Conservation (phyloP, 1,140 invertebrate genomes). For the Ostrea denselamellosa region DNA sequence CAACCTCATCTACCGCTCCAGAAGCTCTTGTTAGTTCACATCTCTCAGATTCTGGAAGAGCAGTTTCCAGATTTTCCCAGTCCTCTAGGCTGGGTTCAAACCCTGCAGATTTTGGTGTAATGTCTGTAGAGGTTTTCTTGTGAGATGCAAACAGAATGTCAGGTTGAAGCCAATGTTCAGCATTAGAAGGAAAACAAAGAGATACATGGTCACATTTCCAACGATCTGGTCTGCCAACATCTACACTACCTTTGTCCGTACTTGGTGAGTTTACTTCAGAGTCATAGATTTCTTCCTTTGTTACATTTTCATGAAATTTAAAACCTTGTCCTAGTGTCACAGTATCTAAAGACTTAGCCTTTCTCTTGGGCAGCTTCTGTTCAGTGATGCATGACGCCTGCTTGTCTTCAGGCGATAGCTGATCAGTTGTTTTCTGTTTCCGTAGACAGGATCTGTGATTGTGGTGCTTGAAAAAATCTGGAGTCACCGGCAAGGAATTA, state of each 20-base stretch:
- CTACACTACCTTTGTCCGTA: not conserved
- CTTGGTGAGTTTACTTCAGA: not conserved
- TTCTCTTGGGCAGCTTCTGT: not conserved
- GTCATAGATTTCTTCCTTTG: not conserved
- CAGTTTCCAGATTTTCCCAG: not conserved
- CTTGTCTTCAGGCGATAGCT: not conserved
- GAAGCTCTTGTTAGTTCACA: not conserved
- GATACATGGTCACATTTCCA: not conserved
- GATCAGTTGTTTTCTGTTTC: constrained; percentile 1
- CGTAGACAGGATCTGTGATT: not conserved
- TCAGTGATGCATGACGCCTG: not conserved
- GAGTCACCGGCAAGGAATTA: constrained; percentile 1
- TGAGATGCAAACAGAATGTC: not conserved
- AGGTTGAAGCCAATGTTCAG: not conserved
- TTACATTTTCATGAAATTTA: not conserved
- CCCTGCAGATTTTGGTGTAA: not conserved
- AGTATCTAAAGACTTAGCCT: not conserved
- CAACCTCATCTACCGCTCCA: not conserved
- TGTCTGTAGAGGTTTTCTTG: not conserved
- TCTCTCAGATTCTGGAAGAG: not conserved
- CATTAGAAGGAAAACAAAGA: not conserved
- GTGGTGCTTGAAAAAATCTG: not conserved
- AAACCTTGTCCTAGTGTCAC: not conserved
- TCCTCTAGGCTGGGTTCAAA: not conserved
- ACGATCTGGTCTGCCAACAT: not conserved